Evolutionary conservation across 92 coral and sea anemone genomes (phyloP), one percentile per base, ranked within the genome.

Genomic region (Porites rus): DNA sequence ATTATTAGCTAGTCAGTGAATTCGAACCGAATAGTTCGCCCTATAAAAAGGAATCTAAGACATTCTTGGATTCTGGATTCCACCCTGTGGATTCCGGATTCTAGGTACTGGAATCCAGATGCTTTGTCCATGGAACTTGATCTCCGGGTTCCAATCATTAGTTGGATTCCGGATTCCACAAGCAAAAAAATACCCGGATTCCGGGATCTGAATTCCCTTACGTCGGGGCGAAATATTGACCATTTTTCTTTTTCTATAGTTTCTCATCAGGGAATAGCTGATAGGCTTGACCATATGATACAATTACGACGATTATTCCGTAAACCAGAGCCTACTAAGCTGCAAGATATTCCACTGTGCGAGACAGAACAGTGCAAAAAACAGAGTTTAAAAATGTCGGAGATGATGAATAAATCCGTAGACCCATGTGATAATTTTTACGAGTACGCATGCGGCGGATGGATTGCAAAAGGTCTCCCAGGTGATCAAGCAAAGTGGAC

Each of bases 381-480:
- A 9, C 86, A 80, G 62, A 81, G 70, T 59, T 31, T 14, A 21
- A 76, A 51, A 11, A 67, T 92, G 72, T 56, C 62, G 4, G 67
- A 53, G 22, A 88, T 84, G 78, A 81, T 92, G 92, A 69, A 85
- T 67, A 69, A 22, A 8, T 28, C 71, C 22, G 72, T 65, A 18
- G 79, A 86, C 51, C 95, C 95, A 12, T 92, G 95, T 24, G 54
- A 65, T 11, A 87, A 89, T 59, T 85, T 92, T 75, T 92, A 87
- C 62, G 73, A 86, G 78, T 92, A 85, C 77, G 84, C 90, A 14
- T 92, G 95, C 63, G 95, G 95, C 12, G 90, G 92, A 11, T 85
- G 88, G 88, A 38, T 85, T 8, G 72, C 61, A 5, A 46, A 85
- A 19, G 19, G 13, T 13, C 71, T 76, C 12, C 88, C 88, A n/a